A percentile compares a stretch with the other conserved stretches of the same genome.
These are phyloP conservation scores for Pagrus major DNA, from an alignment of 2,113 vertebrate species.

Conservation along the genomic window DNA sequence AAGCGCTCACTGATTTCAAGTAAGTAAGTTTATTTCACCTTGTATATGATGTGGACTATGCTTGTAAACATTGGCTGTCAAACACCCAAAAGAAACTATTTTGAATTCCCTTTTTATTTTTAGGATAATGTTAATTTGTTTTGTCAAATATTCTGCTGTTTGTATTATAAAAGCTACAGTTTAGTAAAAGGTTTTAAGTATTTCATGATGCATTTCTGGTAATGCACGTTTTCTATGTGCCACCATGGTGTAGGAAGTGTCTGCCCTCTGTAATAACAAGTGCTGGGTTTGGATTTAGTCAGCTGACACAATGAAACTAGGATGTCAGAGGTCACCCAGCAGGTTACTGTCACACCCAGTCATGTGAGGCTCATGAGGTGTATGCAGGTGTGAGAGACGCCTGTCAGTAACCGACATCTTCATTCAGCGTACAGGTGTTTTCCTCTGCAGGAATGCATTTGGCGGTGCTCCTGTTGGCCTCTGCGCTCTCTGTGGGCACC, in stretches of 20 bases:
- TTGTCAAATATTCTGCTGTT: too few species aligned
- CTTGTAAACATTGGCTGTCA: not conserved
- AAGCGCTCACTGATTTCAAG: not conserved
- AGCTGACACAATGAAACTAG: not conserved
- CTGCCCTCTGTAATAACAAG: not conserved
- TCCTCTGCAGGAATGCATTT: constrained; percentile 63
- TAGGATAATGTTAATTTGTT: not conserved
- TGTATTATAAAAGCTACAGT: not conserved
- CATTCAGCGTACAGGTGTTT: not conserved
- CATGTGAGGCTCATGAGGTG: constrained; percentile 45
- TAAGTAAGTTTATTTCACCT: constrained; percentile 6
- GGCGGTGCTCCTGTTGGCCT: constrained; percentile 39
- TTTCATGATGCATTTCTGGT: not conserved
- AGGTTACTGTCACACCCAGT: constrained; percentile 11
- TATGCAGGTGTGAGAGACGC: not conserved
- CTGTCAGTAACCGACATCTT: too few species aligned
- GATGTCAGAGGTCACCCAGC: constrained; percentile 13
- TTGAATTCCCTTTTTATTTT: not conserved
- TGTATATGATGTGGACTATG: too few species aligned
- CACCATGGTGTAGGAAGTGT: not conserved
- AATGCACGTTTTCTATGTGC: not conserved
- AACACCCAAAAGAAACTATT: not conserved
- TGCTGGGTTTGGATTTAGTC: not conserved
- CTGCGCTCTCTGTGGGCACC: constrained; percentile 57
- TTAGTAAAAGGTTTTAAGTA: not conserved